Evolutionary conservation across 2,888 invertebrate species (phyloP), one percentile per base, ranked within the genome.

Genomic region (Operophtera brumata): DNA sequence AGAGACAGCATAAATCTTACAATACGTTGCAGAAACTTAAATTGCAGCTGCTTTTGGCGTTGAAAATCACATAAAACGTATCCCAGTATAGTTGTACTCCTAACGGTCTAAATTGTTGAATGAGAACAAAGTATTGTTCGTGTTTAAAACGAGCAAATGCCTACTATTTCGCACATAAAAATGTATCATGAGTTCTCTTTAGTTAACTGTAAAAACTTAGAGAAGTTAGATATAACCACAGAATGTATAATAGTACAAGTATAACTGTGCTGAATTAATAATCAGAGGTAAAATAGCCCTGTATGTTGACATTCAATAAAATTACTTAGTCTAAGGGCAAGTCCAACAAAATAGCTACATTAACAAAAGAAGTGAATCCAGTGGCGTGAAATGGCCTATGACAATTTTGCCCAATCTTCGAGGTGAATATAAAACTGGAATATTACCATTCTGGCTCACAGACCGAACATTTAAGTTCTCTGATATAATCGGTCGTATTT

Each of bases 401-500:
- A 70, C 70, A 73, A 75, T 73, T 66, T 54, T 61, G 52, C 56
- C 66, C 61, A 61, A 69, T 63, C 57, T 65, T 70, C 61, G 69
- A 70, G 67, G 68, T 71, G 70, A 66, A 73, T 80, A 75, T 73
- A 73, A 74, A 79, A 75, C 70, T 64, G 65, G 66, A 71, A 79
- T 82, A 82, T 82, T 81, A 78, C 76, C 76, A 77, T 78, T 73
- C 74, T 65, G 75, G 76, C 73, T 72, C 76, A 32, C 75, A 79
- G 73, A 69, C 70, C 50, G 71, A 79, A 78, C 80, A 81, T 82
- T 86, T 78, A 82, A 77, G 77, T 80, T 75, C 76, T 73, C 68
- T 67, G 79, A 80, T 82, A 85, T 85, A 86, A 86, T 86, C 85
- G 82, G 68, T 74, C 80, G 82, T 86, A 88, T 88, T 88, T 84